Percentiles rank a stretch among this genome's conserved stretches.
Conservation (phyloP, 2,888 invertebrate species). For the Meandrusa payeni region DNA sequence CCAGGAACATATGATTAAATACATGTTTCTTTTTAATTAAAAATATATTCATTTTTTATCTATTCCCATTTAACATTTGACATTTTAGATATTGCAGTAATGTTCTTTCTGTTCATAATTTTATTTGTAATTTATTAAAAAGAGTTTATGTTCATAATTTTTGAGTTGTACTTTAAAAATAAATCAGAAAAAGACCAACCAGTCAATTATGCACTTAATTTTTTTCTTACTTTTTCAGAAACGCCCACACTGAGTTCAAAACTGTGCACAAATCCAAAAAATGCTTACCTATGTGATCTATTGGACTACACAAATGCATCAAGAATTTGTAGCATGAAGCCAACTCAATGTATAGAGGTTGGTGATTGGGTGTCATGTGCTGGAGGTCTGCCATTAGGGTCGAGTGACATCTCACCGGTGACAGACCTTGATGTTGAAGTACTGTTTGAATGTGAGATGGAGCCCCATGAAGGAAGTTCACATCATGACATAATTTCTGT, state of each 20-base stretch:
- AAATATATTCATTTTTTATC: no score
- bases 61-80: no score
- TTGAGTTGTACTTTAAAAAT: no score
- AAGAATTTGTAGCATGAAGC: slow-evolving; percentile 73
- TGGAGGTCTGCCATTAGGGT: slow-evolving; percentile 64
- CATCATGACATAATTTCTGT: slow-evolving; percentile 54
- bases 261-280: slow-evolving; percentile 76
- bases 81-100: no score
- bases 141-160: no score
- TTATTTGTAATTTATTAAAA: no score
- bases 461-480: slow-evolving; percentile 54
- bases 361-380: slow-evolving; percentile 70
- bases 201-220: no score
- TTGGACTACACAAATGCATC: slow-evolving; percentile 71
- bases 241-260: slow-evolving; percentile 76
- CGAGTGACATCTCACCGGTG: slow-evolving; percentile 48
- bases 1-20: no score
- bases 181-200: no score
- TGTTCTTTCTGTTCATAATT: no score
- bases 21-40: no score
- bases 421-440: slow-evolving; percentile 65
- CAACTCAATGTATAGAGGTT: slow-evolving; percentile 67
- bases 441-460: slow-evolving; percentile 73
- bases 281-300: slow-evolving; percentile 83
- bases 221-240: slow-evolving; percentile 60